Conservation (phyloP, 1,140 invertebrate species). For the Gonioctena quinquepunctata region DNA sequence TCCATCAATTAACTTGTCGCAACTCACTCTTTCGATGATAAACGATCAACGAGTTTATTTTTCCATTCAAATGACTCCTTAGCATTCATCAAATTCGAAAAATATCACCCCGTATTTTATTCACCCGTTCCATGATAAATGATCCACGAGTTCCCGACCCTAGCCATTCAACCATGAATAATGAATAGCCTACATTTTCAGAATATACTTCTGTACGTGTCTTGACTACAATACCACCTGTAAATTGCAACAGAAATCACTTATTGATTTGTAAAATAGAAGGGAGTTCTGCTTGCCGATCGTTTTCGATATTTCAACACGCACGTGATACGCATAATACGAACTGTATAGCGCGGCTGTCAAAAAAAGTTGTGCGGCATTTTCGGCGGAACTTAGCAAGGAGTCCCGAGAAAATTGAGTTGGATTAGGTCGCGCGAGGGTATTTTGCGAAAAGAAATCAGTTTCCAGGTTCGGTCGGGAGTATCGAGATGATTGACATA, state of each 20-base stretch:
- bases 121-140: background rate
- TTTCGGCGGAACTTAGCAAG: too few relatives aligned
- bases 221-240: background rate
- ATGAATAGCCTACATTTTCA: background rate
- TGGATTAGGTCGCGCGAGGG: too few relatives aligned
- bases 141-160: background rate
- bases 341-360: background rate
- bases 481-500: too few relatives aligned
- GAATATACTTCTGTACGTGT: background rate
- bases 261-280: background rate
- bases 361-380: too few relatives aligned
- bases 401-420: too few relatives aligned
- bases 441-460: too few relatives aligned
- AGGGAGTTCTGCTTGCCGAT: background rate
- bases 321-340: background rate
- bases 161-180: background rate
- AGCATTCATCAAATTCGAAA: too few relatives aligned
- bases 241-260: background rate
- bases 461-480: too few relatives aligned
- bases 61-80: too few relatives aligned
- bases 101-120: background rate
- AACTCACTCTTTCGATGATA: too few relatives aligned
- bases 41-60: too few relatives aligned
- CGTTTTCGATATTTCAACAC: background rate
- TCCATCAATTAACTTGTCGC: too few relatives aligned